Percentiles rank a stretch among this genome's conserved stretches.
phyloP scores from a whole-genome alignment of 2,113 vertebrate genomes.

The Ranitomeya imitator region DNA sequence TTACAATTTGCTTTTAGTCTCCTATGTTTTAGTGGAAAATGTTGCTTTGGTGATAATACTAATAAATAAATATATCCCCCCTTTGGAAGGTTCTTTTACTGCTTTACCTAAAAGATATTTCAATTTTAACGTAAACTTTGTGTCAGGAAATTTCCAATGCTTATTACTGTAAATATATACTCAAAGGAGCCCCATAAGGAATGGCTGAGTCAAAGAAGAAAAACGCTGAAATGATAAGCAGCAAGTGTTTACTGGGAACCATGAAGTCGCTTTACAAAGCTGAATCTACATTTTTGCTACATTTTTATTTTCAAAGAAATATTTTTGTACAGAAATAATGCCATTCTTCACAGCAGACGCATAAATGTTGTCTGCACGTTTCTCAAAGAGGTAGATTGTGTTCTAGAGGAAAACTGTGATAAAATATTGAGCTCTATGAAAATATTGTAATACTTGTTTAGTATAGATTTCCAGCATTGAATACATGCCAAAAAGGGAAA shows the following conservation, averaged over 20 bases:
- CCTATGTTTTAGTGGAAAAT: conserved; percentile 1
- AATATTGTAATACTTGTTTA: conserved; percentile 26
- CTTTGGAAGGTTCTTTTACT: conserved; percentile 11
- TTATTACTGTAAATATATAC: conserved; percentile 33
- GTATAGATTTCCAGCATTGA: conserved; percentile 4
- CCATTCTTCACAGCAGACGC: conserved; percentile 29
- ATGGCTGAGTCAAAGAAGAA: background rate
- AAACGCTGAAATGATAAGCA: conserved; percentile 20
- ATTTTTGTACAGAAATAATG: conserved; percentile 46
- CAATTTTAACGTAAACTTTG: conserved; percentile 30
- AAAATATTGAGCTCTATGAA: conserved; percentile 28
- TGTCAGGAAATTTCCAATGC: conserved; percentile 4
- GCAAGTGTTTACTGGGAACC: conserved; percentile 25
- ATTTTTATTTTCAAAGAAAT: conserved; percentile 50
- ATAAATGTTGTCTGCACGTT: conserved; percentile 41
- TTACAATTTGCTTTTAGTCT: background rate
- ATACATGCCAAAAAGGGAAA: conserved; percentile 4
- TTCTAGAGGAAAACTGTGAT: conserved; percentile 41
- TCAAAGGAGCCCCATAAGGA: background rate
- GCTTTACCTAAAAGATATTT: conserved; percentile 1
- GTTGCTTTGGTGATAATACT: conserved; percentile 12
- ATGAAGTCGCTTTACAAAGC: conserved; percentile 38
- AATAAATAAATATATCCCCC: conserved; percentile 5
- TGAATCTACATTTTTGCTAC: conserved; percentile 46
- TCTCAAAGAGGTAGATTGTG: conserved; percentile 25